Base-by-base conservation (phyloP, 2,113 vertebrate genomes). In the Larimichthys crocea region DNA sequence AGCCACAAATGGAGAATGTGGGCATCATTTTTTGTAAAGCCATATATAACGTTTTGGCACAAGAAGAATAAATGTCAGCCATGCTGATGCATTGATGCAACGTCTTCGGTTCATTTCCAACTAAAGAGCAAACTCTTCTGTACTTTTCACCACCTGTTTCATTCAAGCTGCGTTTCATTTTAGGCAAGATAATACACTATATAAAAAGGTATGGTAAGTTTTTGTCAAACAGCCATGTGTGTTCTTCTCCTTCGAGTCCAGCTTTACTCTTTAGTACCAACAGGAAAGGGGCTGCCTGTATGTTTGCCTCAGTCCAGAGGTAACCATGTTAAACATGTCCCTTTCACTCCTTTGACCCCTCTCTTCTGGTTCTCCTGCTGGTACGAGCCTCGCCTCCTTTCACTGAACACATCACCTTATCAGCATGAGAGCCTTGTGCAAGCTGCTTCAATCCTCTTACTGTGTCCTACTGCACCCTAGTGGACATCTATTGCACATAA, bases 391-490 rank as follows among this genome's bases (percentile, higher is more conserved):
- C 59, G 64, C 56, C 3, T 70, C 44, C 46, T 15, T 35, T 22
- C 69, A 9, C 20, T 57, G 4, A 52, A 17, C 15, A 11, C 59
- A 53, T 35, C 59, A 65, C 50, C 68, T 69, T 6, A 48, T 74
- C 70, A 70, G 53, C 59, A 44, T 56, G 26, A 22, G 44, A 19
- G 20, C 22, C 50, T 7, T 24, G 17, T 15, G 8, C 3, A 16
- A 48, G 4, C 57, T 7, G 53, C 7, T 60, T 12, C 12, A 4
- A 1, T 10, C 19, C 19, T 79, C 53, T 44, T 14, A 3, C 29
- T 63, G 76, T 89, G 17, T 50, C 48, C 4, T 82, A 49, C 85
- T 46, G 66, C 81, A 88, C 70, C 19, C 88, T 79, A 62, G 83
- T 73, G 91, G 77, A 26, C 0, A 1, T 40, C 2, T 0, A 0